A percentile compares a stretch with the other conserved stretches of the same genome.
These are phyloP conservation scores for Athene noctua DNA, from an alignment of 2,113 vertebrate species.

Conservation along the genomic window DNA sequence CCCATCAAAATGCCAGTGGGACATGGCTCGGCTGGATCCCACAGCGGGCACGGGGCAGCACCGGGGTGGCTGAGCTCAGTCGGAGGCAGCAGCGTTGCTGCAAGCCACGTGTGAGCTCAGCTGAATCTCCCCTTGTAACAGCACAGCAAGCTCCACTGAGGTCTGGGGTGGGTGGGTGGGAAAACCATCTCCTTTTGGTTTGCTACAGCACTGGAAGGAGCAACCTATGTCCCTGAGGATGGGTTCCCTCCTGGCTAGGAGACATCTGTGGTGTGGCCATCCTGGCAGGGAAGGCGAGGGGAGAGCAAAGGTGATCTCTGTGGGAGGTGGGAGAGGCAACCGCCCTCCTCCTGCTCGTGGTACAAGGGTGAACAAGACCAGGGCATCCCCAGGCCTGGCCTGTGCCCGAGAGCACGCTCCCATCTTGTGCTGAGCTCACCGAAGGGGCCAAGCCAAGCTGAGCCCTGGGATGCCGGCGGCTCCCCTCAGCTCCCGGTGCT, in stretches of 20 bases:
- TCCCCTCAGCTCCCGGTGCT: not conserved
- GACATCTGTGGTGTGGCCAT: not conserved
- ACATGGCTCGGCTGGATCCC: fast-evolving
- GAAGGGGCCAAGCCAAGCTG: not conserved
- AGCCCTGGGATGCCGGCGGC: not conserved
- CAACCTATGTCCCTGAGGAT: not conserved
- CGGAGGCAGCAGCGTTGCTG: not conserved
- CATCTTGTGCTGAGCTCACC: not conserved
- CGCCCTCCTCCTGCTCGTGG: not conserved
- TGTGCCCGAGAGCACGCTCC: not conserved
- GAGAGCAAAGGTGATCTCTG: not conserved
- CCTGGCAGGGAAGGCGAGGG: not conserved
- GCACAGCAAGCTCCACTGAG: not conserved
- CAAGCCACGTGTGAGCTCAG: not conserved
- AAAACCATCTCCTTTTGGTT: not conserved
- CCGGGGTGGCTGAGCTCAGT: not conserved
- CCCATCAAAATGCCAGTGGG: not conserved
- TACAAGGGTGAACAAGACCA: fast-evolving
- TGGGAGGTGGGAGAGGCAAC: not conserved
- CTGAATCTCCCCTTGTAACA: not conserved
- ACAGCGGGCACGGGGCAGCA: fast-evolving
- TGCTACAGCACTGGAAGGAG: not conserved
- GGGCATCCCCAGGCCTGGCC: not conserved
- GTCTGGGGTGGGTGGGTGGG: not conserved
- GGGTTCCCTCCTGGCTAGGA: not conserved